Percentiles rank a stretch among this genome's conserved stretches.
These are phyloP conservation scores for Gyps fulvus DNA, from an alignment of 2,113 vertebrate species.

Conservation along the genomic window DNA sequence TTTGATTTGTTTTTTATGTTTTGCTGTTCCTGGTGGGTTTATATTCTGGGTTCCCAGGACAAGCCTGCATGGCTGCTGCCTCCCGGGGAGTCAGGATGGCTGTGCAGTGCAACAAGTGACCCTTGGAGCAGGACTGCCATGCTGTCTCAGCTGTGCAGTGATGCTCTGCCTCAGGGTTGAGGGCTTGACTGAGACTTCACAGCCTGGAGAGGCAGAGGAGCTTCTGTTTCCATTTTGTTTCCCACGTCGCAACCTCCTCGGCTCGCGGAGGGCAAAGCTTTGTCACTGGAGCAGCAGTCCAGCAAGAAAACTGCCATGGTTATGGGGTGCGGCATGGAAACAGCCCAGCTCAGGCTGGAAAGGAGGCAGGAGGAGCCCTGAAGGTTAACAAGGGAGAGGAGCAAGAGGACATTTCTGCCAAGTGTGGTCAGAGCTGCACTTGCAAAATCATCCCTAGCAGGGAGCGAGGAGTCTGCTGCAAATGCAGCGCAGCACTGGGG, in stretches of 20 bases:
- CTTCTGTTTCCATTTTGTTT: not conserved
- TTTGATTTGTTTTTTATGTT: not conserved
- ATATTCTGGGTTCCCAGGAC: rapidly evolving
- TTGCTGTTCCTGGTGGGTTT: not conserved
- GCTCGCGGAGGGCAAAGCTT: not conserved
- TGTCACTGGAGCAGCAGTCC: not conserved
- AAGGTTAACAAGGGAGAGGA: not conserved
- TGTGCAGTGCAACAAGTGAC: not conserved
- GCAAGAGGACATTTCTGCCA: not conserved
- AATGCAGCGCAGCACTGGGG: rapidly evolving
- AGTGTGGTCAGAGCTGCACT: not conserved
- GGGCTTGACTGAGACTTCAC: not conserved
- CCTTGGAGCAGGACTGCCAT: rapidly evolving
- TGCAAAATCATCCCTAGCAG: no score
- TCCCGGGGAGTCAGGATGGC: not conserved
- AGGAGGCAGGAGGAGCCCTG: not conserved
- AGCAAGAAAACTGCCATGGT: rapidly evolving
- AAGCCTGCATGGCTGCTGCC: not conserved
- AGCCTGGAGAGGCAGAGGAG: not conserved
- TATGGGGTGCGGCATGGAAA: not conserved
- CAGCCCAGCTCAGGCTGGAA: not conserved
- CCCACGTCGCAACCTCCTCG: not conserved
- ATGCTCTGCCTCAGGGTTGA: not conserved
- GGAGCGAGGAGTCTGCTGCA: not conserved
- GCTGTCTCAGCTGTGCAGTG: not conserved